These are phyloP conservation scores for Amia ocellicauda DNA, from an alignment of 2,113 vertebrate species.

Conservation along the genomic window DNA sequence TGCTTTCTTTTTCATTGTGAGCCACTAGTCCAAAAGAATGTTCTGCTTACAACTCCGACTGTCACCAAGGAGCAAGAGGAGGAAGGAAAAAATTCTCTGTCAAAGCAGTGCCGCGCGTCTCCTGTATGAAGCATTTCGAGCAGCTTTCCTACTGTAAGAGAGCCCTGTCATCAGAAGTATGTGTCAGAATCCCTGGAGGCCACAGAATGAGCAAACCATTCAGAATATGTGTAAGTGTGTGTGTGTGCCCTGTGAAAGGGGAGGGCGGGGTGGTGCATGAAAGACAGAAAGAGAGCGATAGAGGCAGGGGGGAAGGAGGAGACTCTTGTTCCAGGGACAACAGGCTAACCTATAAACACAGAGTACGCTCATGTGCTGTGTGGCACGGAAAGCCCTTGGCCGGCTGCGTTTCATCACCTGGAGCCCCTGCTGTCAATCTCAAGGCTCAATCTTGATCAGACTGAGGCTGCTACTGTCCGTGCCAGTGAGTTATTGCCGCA, in stretches of 20 bases:
- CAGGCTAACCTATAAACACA: constrained; percentile 42
- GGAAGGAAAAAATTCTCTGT: constrained; percentile 26
- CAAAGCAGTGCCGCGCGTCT: constrained; percentile 39
- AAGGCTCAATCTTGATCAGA: not conserved
- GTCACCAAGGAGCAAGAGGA: constrained; percentile 43
- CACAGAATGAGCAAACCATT: constrained; percentile 66
- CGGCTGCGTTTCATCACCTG: constrained; percentile 40
- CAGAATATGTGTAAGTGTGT: constrained; percentile 55
- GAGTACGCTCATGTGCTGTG: constrained; percentile 44
- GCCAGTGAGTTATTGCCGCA: too few relatives aligned
- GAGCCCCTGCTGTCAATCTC: constrained; percentile 43
- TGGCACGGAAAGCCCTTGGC: constrained; percentile 27
- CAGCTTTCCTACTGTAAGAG: constrained; percentile 50
- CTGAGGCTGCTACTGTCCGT: too few relatives aligned
- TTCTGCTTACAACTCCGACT: constrained; percentile 31
- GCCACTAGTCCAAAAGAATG: constrained; percentile 26
- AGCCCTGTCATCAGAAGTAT: constrained; percentile 67
- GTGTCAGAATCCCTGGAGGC: constrained; percentile 61
- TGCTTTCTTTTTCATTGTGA: constrained; percentile 39
- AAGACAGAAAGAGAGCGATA: too few relatives aligned
- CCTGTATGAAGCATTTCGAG: constrained; percentile 53
- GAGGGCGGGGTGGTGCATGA: constrained; percentile 2
- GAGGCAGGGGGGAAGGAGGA: not conserved
- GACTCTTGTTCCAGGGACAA: not conserved
- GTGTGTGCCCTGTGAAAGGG: constrained; percentile 14